A percentile compares a stretch with the other conserved stretches of the same genome.
phyloP scores from a whole-genome alignment of 2,113 vertebrate species.

The Jaculus jaculus region DNA sequence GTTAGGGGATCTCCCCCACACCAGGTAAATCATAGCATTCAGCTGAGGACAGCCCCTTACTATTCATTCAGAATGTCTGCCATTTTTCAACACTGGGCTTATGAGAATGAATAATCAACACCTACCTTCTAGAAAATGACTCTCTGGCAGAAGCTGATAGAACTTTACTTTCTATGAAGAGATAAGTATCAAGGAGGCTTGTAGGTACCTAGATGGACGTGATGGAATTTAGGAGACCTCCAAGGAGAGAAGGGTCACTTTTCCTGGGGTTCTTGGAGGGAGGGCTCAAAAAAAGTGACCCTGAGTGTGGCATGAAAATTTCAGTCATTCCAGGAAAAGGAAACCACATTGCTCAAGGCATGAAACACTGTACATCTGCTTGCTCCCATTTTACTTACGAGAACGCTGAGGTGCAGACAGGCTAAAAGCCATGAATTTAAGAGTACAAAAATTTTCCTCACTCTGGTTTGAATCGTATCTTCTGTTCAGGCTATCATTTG shows the following conservation, averaged over 20 bases:
- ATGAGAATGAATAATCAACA: background rate
- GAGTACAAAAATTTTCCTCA: background rate
- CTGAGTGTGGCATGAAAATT: background rate
- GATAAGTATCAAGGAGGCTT: background rate
- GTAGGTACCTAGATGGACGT: background rate
- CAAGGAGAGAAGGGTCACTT: background rate
- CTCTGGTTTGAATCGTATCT: background rate
- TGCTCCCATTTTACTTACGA: background rate
- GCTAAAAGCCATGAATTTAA: background rate
- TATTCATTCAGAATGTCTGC: background rate
- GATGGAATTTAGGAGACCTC: background rate
- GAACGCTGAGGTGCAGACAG: background rate
- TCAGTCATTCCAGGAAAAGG: background rate
- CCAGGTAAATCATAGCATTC: background rate
- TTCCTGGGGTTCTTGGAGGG: background rate
- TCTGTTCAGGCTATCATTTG: background rate
- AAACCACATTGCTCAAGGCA: background rate
- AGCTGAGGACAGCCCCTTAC: background rate
- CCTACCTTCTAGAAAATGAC: background rate
- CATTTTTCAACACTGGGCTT: background rate
- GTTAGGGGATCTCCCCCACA: background rate
- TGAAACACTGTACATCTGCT: background rate
- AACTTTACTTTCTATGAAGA: background rate
- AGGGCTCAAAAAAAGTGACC: background rate
- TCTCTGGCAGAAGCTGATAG: background rate